Percentiles rank a stretch among this genome's conserved stretches.
These are phyloP conservation scores for Nyleta sp. DNA, from an alignment of 2,888 invertebrate species.

Conservation along the genomic window DNA sequence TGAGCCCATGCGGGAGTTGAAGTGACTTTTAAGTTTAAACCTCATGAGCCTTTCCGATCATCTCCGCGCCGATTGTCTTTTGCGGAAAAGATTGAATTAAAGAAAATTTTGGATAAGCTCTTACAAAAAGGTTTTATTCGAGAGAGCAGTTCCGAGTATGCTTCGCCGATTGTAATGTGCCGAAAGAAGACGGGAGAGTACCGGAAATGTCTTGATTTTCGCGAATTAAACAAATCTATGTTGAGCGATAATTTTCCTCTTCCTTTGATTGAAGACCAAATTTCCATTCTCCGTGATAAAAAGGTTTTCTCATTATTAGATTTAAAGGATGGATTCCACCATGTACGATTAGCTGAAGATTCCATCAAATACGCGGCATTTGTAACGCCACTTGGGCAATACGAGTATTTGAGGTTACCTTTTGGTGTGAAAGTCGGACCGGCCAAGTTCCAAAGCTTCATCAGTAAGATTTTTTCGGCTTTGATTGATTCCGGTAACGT, in stretches of 20 bases:
- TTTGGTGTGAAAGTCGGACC: constrained; percentile 39
- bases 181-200: constrained; percentile 13
- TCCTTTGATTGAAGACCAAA: constrained; percentile 37
- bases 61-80: neutral
- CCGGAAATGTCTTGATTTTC: constrained; percentile 36
- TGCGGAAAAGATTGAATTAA: neutral
- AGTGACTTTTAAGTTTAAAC: neutral
- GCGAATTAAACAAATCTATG: constrained; percentile 19
- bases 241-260: constrained; percentile 30
- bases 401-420: constrained; percentile 22
- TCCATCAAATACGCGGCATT: constrained; percentile 31
- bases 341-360: constrained; percentile 20
- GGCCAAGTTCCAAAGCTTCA: constrained; percentile 17
- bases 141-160: constrained; percentile 13
- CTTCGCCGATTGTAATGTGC: constrained; percentile 18
- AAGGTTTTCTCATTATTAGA: constrained; percentile 21
- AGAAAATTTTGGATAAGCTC: too few species aligned
- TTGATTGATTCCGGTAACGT: constrained; percentile 4
- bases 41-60: neutral
- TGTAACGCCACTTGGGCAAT: constrained; percentile 30
- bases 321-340: constrained; percentile 32
- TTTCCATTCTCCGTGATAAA: neutral
- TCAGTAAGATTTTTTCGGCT: constrained; percentile 19
- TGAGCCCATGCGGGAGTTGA: too few species aligned
- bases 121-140: too few species aligned